These are phyloP conservation scores for Plebejus melissa DNA, from an alignment of 2,888 invertebrate species.

Conservation along the genomic window DNA sequence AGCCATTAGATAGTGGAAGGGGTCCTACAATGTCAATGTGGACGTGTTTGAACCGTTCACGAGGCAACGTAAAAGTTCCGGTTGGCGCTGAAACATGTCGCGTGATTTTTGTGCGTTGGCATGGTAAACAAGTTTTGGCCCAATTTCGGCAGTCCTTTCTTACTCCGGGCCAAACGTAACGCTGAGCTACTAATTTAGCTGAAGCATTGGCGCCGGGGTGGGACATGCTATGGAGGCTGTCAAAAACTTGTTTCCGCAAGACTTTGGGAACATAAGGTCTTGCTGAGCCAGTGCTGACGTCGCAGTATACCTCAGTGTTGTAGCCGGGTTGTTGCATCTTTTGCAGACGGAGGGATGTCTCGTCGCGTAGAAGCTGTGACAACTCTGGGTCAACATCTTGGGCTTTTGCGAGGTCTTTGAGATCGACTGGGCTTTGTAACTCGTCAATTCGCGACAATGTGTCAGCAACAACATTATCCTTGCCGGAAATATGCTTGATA, in stretches of 20 bases:
- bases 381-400: slow-evolving; percentile 33
- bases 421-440: slow-evolving; percentile 25
- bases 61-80: background rate
- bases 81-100: slow-evolving; percentile 41
- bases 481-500: slow-evolving; percentile 31
- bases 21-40: background rate
- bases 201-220: slow-evolving; percentile 35
- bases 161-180: slow-evolving; percentile 52
- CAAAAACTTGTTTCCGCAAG: slow-evolving; percentile 36
- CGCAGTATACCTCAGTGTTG: slow-evolving; percentile 34
- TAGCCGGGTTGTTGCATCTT: slow-evolving; percentile 29
- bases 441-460: slow-evolving; percentile 36
- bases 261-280: slow-evolving; percentile 36
- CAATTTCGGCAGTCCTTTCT: slow-evolving; percentile 45
- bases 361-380: slow-evolving; percentile 3
- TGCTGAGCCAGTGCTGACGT: slow-evolving; percentile 30
- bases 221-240: slow-evolving; percentile 37
- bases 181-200: slow-evolving; percentile 40
- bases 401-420: slow-evolving; percentile 27
- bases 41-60: background rate
- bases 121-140: slow-evolving; percentile 44
- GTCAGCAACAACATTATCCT: slow-evolving; percentile 36
- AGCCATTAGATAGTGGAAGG: background rate
- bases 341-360: slow-evolving; percentile 30
- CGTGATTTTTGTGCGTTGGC: slow-evolving; percentile 47